Conservation (phyloP, 2,113 vertebrate species). For the Danio rerio region DNA sequence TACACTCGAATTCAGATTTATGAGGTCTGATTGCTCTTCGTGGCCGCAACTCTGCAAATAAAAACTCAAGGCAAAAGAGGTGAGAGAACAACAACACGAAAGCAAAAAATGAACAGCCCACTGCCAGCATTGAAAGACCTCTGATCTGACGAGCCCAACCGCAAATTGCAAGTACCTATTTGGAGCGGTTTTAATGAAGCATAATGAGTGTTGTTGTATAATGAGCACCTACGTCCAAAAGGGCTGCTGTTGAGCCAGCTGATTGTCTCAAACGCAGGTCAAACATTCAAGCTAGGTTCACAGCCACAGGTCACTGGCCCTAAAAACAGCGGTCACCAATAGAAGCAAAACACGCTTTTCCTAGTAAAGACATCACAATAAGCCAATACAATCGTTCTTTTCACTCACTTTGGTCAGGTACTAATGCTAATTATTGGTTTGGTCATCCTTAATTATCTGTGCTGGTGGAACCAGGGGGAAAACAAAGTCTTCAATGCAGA, state of each 20-base stretch:
- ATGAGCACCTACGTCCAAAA: conserved; percentile 50
- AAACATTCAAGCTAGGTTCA: conserved; percentile 69
- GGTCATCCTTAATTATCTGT: conserved; percentile 72
- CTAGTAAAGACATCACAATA: conserved; percentile 74
- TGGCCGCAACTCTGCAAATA: conserved; percentile 30
- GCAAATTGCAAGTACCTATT: conserved; percentile 50
- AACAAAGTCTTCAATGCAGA: conserved; percentile 69
- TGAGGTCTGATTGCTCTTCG: neutral
- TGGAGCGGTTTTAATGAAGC: conserved; percentile 45
- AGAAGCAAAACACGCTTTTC: conserved; percentile 72
- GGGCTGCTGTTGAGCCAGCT: conserved; percentile 36
- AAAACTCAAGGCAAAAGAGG: conserved; percentile 29
- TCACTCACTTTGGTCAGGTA: conserved; percentile 71
- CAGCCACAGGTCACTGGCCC: conserved; percentile 72
- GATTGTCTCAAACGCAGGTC: conserved; percentile 61
- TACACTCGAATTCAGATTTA: conserved; percentile 2
- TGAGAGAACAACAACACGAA: conserved; percentile 39
- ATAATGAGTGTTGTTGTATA: conserved; percentile 49
- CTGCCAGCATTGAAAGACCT: conserved; percentile 42
- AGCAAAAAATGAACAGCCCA: conserved; percentile 19
- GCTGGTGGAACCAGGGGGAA: conserved; percentile 68
- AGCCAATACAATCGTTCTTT: conserved; percentile 73
- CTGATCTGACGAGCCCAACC: conserved; percentile 42
- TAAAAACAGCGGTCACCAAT: conserved; percentile 68
- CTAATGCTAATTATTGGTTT: conserved; percentile 75